Base-by-base conservation (phyloP, 2,113 vertebrate species). In the Mormoops blainvillei region DNA sequence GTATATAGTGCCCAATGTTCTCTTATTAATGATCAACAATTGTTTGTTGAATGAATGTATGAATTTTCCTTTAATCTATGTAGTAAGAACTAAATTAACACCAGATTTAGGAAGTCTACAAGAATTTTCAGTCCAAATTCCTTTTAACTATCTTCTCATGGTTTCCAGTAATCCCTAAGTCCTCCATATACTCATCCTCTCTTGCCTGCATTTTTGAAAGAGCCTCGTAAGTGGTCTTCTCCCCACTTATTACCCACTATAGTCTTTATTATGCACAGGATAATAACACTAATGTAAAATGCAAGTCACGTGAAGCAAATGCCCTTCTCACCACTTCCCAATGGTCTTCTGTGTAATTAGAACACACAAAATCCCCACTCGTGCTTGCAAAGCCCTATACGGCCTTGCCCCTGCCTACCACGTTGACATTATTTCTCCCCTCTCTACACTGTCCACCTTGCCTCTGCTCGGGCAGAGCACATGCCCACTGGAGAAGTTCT, bases 21-120 rank as follows among this genome's bases (percentile, higher is more conserved):
- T 83, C 80, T 81, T 96, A 70, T 8, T 82, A 33, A 77, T 85
- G 65, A 84, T 45, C 77, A 81, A 11, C 24, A 77, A 50, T 5
- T 58, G 5, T 65, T 87, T 87, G 22, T 87, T 85, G 87, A 73
- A 45, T 78, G 41, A 61, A 67, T 56, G 9, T 28, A 19, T 20
- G 7, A 82, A 41, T 89, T 89, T 81, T 85, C 3, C 24, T 28
- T 41, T 45, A 18, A 16, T 48, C 48, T 18, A 24, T 67, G 6
- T 20, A 77, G 28, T 50, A 78, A 78, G 11, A 89, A 73, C 24
- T 77, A 89, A 91, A 41, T 73, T 91, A 84, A 10, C 58, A 70
- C 38, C 14, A 12, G 7, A 68, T 26, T 70, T 65, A 26, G 61
- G 19, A 78, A 77, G 16, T 63, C 31, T 52, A 43, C 6, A 93